Percentiles rank a stretch among this genome's conserved stretches.
Conservation (phyloP, 2,888 invertebrate genomes). For the Pyrgus malvae region DNA sequence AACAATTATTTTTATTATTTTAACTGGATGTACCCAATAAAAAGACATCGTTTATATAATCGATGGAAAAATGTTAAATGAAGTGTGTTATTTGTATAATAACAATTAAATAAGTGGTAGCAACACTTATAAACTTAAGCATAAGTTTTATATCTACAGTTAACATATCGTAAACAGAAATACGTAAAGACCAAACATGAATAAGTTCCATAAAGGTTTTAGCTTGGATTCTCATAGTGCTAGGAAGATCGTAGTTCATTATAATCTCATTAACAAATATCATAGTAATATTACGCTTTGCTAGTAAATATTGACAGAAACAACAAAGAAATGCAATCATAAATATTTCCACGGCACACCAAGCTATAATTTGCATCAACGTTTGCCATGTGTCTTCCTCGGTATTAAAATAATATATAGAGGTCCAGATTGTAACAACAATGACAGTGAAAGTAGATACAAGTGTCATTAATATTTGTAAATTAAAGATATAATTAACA, state of each 20-base stretch:
- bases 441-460: conserved; percentile 52
- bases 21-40: too few relatives aligned
- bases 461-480: conserved; percentile 55
- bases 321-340: conserved; percentile 16
- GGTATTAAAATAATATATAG: conserved; percentile 42
- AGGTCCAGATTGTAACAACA: conserved; percentile 52
- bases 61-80: too few relatives aligned
- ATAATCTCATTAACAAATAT: conserved; percentile 56
- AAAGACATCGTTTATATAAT: too few relatives aligned
- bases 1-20: too few relatives aligned
- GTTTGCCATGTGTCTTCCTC: conserved; percentile 27
- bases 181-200: conserved; percentile 53
- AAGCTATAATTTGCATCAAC: conserved; percentile 45
- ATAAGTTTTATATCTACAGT: conserved; percentile 60
- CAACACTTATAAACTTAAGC: conserved; percentile 62
- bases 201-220: conserved; percentile 62
- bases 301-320: conserved; percentile 36
- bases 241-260: conserved; percentile 59
- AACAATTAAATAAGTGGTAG: conserved; percentile 64
- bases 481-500: conserved; percentile 53
- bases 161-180: conserved; percentile 57
- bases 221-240: conserved; percentile 52
- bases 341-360: conserved; percentile 47
- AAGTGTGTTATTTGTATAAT: conserved; percentile 62
- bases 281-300: conserved; percentile 48